Evolutionary conservation across 2,888 invertebrate genomes (phyloP).

Genomic region (Metalampra italica): DNA sequence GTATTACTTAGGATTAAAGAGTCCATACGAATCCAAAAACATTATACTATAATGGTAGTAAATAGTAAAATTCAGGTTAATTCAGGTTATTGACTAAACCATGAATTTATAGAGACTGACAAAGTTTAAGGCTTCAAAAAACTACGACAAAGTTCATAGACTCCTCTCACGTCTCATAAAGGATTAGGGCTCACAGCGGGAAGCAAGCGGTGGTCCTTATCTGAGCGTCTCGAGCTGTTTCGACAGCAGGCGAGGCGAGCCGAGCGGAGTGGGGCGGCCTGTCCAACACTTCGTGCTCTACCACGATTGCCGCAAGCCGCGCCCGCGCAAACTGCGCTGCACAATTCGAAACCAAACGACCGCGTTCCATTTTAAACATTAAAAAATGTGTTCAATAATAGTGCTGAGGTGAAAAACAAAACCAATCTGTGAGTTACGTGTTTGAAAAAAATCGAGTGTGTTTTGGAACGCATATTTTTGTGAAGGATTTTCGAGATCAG

Average conservation of each 20-base stretch:
- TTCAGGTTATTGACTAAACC: constrained; percentile 3
- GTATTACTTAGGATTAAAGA: too few relatives aligned
- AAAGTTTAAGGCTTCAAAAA: constrained; percentile 39
- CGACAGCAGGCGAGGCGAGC: constrained; percentile 34
- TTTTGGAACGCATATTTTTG: constrained; percentile 32
- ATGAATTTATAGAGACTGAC: constrained; percentile 33
- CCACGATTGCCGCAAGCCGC: constrained; percentile 51
- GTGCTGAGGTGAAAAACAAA: constrained; percentile 56
- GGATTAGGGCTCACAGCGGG: constrained; percentile 63
- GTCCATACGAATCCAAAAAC: too few relatives aligned
- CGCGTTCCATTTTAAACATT: constrained; percentile 39
- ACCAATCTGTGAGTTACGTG: constrained; percentile 34
- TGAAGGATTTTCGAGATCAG: constrained; percentile 47
- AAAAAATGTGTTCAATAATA: constrained; percentile 62
- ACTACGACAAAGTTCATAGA: constrained; percentile 57
- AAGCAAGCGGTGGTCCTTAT: constrained; percentile 51
- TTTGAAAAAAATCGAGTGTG: constrained; percentile 25
- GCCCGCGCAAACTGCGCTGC: constrained; percentile 41
- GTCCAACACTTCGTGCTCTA: constrained; percentile 49
- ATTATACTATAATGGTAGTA: too few relatives aligned
- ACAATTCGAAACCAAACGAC: constrained; percentile 17
- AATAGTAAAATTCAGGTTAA: too few relatives aligned
- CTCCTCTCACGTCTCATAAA: constrained; percentile 41
- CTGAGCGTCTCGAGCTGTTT: constrained; percentile 26
- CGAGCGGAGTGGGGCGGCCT: constrained; percentile 48